Percentiles rank a stretch among this genome's conserved stretches.
Evolutionary conservation across 2,113 vertebrate genomes (phyloP).

Genomic region (Leuciscus idus): DNA sequence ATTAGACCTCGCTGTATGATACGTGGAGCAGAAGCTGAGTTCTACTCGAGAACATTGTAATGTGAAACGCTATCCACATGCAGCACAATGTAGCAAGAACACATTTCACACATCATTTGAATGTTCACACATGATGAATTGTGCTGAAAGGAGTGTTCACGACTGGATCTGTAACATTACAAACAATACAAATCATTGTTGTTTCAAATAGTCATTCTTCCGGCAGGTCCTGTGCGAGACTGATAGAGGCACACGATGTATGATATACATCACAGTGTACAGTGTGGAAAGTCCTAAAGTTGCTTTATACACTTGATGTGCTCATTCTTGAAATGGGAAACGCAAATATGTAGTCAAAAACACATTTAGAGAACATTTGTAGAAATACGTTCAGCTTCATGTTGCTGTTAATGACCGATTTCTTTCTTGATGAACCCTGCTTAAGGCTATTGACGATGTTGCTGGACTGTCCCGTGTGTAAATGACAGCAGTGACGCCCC

Average conservation of each 20-base stretch:
- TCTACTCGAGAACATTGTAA: not conserved
- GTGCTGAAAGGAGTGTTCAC: slow-evolving; percentile 6
- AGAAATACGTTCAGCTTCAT: slow-evolving; percentile 42
- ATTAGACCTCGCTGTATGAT: slow-evolving; percentile 7
- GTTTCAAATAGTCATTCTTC: slow-evolving; percentile 20
- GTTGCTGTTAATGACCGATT: slow-evolving; percentile 35
- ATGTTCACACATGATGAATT: slow-evolving; percentile 9
- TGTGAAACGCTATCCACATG: not conserved
- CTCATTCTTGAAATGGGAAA: slow-evolving; percentile 20
- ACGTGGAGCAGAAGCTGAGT: not conserved
- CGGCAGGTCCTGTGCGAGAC: not conserved
- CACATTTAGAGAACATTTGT: slow-evolving; percentile 35
- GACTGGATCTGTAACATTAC: slow-evolving; percentile 14
- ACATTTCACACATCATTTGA: slow-evolving; percentile 29
- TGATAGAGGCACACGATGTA: slow-evolving; percentile 29
- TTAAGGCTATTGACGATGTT: slow-evolving; percentile 36
- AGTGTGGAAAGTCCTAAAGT: slow-evolving; percentile 17
- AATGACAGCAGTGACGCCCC: slow-evolving; percentile 37
- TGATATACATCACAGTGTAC: slow-evolving; percentile 30
- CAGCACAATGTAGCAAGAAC: slow-evolving; percentile 28
- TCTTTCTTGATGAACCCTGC: slow-evolving; percentile 38
- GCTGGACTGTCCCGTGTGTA: slow-evolving; percentile 52
- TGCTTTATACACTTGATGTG: slow-evolving; percentile 35
- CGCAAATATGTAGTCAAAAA: slow-evolving; percentile 25
- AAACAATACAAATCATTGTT: not conserved